Evolutionary conservation across 2,113 vertebrate genomes (phyloP).

Genomic region (Anguilla rostrata): DNA sequence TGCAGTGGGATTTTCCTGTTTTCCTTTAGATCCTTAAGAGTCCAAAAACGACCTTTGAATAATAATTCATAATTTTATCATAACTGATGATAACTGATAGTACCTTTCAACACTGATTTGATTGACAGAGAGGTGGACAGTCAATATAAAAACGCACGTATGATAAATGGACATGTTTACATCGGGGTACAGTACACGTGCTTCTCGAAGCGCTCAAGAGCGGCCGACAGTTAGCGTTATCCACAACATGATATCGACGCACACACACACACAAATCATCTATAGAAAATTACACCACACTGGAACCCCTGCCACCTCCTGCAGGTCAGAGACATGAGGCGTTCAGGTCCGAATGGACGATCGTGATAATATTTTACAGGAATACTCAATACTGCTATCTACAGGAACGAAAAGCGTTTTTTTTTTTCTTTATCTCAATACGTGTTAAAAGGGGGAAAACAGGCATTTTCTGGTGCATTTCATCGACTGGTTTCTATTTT

Average conservation of each 20-base stretch:
- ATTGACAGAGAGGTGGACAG: constrained; percentile 22
- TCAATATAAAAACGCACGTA: constrained; percentile 34
- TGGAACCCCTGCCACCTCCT: constrained; percentile 44
- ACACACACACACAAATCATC: constrained; percentile 56
- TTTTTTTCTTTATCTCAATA: constrained; percentile 37
- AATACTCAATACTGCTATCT: constrained; percentile 45
- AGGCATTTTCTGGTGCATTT: constrained; percentile 59
- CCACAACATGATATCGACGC: constrained; percentile 45
- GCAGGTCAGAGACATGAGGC: constrained; percentile 43
- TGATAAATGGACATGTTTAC: constrained; percentile 43
- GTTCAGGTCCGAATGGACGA: background rate
- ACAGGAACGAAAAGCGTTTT: constrained; percentile 64
- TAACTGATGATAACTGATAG: constrained; percentile 33
- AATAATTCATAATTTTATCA: too few species aligned
- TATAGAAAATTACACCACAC: constrained; percentile 56
- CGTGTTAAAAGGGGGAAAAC: constrained; percentile 62
- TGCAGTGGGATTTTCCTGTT: constrained; percentile 37
- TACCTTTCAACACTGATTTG: constrained; percentile 43
- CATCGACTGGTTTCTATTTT: background rate
- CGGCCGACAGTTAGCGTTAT: constrained; percentile 30
- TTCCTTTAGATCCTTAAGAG: constrained; percentile 35
- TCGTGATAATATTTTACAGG: background rate
- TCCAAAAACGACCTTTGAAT: too few species aligned
- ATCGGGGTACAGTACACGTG: constrained; percentile 42
- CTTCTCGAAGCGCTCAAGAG: constrained; percentile 41